Conservation (phyloP, 2,113 vertebrate species). For the Serinus canaria region DNA sequence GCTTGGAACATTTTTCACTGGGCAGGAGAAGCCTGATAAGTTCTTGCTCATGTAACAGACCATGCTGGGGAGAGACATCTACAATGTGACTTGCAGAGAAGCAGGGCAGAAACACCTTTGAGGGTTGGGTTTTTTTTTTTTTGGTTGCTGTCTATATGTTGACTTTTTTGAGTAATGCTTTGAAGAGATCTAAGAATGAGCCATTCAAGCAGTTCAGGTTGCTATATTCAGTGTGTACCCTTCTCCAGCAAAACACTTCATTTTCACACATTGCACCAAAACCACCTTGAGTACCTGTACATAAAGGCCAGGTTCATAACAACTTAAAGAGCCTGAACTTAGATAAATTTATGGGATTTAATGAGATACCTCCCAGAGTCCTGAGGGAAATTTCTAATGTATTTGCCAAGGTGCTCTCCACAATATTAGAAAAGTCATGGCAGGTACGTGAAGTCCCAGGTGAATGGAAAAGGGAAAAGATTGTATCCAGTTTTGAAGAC, state of each 20-base stretch:
- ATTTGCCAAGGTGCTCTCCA: accelerated
- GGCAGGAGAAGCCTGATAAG: not conserved
- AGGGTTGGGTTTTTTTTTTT: accelerated
- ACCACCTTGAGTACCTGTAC: not conserved
- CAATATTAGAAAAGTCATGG: not conserved
- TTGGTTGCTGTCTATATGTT: not conserved
- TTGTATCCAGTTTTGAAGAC: not conserved
- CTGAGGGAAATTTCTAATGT: not conserved
- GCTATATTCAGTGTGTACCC: not conserved
- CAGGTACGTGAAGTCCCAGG: not conserved
- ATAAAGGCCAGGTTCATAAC: not conserved
- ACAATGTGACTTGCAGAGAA: not conserved
- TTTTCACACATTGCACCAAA: not conserved
- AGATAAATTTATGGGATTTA: not conserved
- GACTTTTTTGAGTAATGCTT: not conserved
- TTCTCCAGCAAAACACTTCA: not conserved
- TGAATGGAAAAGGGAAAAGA: not conserved
- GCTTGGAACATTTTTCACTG: not conserved
- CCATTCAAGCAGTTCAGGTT: not conserved
- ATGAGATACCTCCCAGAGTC: not conserved
- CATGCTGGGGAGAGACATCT: not conserved
- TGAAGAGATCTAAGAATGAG: not conserved
- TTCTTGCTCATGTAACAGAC: not conserved
- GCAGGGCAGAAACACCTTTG: not conserved
- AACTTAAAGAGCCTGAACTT: not conserved